These are phyloP conservation scores for Leptinotarsa rubiginosa DNA, from an alignment of 2,888 invertebrate genomes.

Conservation along the genomic window DNA sequence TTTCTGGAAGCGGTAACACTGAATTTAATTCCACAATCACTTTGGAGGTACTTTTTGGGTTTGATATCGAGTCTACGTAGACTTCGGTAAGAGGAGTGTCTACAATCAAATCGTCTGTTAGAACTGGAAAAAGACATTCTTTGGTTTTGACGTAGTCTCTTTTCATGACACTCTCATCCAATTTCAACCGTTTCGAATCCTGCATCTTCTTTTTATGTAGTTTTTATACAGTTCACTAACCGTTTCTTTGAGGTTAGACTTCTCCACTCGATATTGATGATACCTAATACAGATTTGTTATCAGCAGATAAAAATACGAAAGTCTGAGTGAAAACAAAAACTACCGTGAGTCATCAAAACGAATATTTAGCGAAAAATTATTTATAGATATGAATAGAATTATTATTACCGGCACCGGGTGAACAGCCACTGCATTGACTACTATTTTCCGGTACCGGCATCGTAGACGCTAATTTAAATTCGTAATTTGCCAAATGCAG, in stretches of 20 bases:
- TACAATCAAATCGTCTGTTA: conserved; percentile 51
- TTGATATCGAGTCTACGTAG: conserved; percentile 72
- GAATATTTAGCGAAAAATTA: no score
- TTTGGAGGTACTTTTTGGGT: conserved; percentile 73
- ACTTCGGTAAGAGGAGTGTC: conserved; percentile 67
- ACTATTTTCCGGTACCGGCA: neutral
- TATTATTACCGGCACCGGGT: no score
- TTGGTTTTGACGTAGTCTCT: neutral
- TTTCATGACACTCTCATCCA: conserved; percentile 40
- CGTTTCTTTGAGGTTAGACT: no score
- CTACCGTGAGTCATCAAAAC: no score
- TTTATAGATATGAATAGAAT: no score
- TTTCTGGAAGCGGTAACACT: conserved; percentile 71
- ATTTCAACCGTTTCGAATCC: conserved; percentile 53
- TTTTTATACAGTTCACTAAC: neutral
- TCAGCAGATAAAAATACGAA: no score
- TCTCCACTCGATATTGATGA: neutral
- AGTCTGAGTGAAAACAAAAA: no score
- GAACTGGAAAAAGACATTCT: conserved; percentile 47
- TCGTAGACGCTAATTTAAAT: neutral
- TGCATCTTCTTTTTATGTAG: conserved; percentile 38
- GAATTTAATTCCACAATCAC: conserved; percentile 73
- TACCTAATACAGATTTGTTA: conserved; percentile 26
- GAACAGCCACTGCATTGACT: no score
- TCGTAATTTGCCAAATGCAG: neutral